phyloP scores from a whole-genome alignment of 1,140 invertebrate genomes.

The Mylabris phalerata region DNA sequence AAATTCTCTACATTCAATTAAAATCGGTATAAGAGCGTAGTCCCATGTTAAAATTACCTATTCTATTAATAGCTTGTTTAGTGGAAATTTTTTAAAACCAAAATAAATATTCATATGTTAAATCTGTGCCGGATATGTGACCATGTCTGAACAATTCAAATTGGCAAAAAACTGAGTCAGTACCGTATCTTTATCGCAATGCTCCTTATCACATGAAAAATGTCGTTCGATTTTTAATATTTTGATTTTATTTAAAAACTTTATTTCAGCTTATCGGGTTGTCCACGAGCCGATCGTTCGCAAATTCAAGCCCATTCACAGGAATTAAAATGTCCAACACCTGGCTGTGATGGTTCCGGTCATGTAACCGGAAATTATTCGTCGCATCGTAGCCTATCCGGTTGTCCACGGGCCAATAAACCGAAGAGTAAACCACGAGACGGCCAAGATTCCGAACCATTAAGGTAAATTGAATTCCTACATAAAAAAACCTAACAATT shows the following conservation, averaged over 20 bases:
- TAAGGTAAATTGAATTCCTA: no score
- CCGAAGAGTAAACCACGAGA: slow-evolving; percentile 87
- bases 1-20: not conserved
- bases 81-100: not conserved
- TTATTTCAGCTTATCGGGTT: slow-evolving; percentile 59
- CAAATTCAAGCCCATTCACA: slow-evolving; percentile 70
- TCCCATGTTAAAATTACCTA: not conserved
- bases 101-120: no score
- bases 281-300: slow-evolving; percentile 66
- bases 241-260: not conserved
- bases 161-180: slow-evolving; percentile 29
- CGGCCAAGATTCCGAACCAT: slow-evolving; percentile 82
- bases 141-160: slow-evolving; percentile 24
- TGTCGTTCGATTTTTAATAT: no score
- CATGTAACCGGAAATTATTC: slow-evolving; percentile 85
- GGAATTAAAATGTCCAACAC: slow-evolving; percentile 83
- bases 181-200: slow-evolving; percentile 6
- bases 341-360: slow-evolving; percentile 83
- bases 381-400: slow-evolving; percentile 77
- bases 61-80: not conserved
- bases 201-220: not conserved
- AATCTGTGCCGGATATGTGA: slow-evolving; percentile 8
- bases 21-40: slow-evolving; percentile 17
- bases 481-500: no score
- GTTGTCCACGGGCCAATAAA: slow-evolving; percentile 82